Conservation (phyloP, 2,888 invertebrate genomes). For the Chloroclysta siterata region DNA sequence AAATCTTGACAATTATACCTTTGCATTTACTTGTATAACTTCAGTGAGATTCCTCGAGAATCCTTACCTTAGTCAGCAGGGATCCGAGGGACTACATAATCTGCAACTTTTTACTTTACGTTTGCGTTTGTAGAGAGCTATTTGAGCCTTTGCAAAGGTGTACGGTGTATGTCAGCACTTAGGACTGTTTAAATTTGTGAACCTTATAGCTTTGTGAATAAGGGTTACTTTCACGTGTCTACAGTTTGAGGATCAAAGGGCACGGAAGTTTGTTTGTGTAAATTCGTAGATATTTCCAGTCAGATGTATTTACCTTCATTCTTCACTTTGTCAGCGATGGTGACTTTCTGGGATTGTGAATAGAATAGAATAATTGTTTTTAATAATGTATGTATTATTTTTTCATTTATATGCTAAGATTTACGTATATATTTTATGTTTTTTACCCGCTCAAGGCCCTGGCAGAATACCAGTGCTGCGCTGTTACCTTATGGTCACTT, state of each 20-base stretch:
- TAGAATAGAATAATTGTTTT: no score
- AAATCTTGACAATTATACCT: not conserved
- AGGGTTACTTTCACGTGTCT: constrained; percentile 4
- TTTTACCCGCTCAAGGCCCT: no score
- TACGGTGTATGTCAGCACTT: constrained; percentile 37
- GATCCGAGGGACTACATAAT: constrained; percentile 40
- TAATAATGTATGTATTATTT: no score
- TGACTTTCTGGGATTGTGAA: no score
- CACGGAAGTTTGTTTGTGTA: constrained; percentile 12
- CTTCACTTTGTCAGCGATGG: not conserved
- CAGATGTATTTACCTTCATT: not conserved
- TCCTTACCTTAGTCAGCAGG: constrained; percentile 34
- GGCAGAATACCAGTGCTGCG: no score
- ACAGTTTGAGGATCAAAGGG: constrained; percentile 12
- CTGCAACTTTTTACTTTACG: constrained; percentile 49
- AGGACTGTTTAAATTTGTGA: not conserved
- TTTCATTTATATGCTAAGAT: no score
- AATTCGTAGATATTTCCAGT: constrained; percentile 14
- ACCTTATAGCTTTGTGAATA: not conserved
- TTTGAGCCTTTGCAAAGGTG: constrained; percentile 43
- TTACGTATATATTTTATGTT: no score
- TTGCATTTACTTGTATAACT: not conserved
- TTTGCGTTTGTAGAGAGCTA: constrained; percentile 45
- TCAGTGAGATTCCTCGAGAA: not conserved
- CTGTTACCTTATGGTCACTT: no score